Evolutionary conservation across 2,888 invertebrate species (phyloP).

Genomic region (Tolmerus cingulatus): DNA sequence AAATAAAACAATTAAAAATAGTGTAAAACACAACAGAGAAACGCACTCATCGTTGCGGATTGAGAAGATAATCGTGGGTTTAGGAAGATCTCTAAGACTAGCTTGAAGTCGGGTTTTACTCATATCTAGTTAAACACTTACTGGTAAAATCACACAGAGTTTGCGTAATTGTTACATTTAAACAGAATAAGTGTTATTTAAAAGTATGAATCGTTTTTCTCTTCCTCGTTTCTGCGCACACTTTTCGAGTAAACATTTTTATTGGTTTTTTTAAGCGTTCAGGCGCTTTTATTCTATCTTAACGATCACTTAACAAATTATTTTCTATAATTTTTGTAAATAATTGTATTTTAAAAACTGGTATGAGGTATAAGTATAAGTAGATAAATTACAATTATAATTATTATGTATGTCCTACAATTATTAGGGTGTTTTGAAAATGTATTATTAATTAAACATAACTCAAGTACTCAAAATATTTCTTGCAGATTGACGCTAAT

Average conservation of each 20-base stretch:
- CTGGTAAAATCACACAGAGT: slow-evolving; percentile 28
- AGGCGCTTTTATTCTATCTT: not conserved
- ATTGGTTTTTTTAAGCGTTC: not conserved
- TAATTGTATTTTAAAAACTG: too few relatives aligned
- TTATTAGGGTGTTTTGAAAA: too few relatives aligned
- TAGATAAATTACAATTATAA: slow-evolving; percentile 39
- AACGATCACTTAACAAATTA: not conserved
- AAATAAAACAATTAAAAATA: too few relatives aligned
- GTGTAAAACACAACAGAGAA: too few relatives aligned
- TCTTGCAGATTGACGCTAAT: too few relatives aligned
- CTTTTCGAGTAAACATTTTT: slow-evolving; percentile 24
- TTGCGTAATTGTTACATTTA: slow-evolving; percentile 24
- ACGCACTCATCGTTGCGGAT: too few relatives aligned
- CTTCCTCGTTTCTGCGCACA: too few relatives aligned
- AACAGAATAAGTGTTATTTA: slow-evolving; percentile 9
- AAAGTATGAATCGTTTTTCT: too few relatives aligned
- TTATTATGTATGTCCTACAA: too few relatives aligned
- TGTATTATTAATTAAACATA: too few relatives aligned
- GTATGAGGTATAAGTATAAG: too few relatives aligned
- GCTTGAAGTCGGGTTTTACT: not conserved
- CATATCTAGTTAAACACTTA: slow-evolving; percentile 17
- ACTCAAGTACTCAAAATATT: too few relatives aligned
- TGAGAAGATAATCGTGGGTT: slow-evolving; percentile 4
- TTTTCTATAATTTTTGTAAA: slow-evolving; percentile 6
- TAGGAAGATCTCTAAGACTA: slow-evolving; percentile 22